Evolutionary conservation across 92 coral and sea anemone species (phyloP), one percentile per base, ranked within the genome.

Genomic region (Siderastrea radians): DNA sequence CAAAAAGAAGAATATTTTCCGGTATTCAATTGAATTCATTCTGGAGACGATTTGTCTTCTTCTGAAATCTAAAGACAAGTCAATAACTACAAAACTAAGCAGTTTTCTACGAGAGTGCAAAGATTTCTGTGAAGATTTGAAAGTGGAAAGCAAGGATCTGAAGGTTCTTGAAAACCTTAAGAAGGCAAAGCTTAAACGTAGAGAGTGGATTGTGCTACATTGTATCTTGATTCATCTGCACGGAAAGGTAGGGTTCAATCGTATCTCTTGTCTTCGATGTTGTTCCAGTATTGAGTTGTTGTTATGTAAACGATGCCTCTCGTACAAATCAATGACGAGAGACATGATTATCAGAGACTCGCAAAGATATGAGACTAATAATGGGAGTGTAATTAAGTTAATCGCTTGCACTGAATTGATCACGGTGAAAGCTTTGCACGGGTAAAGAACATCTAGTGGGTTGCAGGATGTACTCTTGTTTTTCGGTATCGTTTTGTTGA

Each of bases 1-100:
- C 55, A 68, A 54, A 70, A 68, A 52, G 44, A 81, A 55, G 16
- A 77, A 52, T 71, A 47, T 38, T 43, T 53, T 68, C 26, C 72
- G 77, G 6, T 69, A 81, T 69, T 81, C 86, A 26, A 45, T 81
- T 2, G 77, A 81, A 6, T 81, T 81, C 14, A 68, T 69, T 8
- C 75, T 49, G 52, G 52, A 38, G 50, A 54, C 65, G 2, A 50
- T 81, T 47, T 52, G 16, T 38, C 50, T 57, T 16, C 75, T 81
- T 48, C 15, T 64, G 48, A 61, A 45, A 14, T 8, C 77, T 3
- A 15, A 14, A 0, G 14, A 52, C 3, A 52, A 69, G 64, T n/a
- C 5, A 6, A 6, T 3, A 47, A n/a, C 58, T 5, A 10, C 64
- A 43, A 54, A 8, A 15, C n/a, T 26, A 6, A 7, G 15, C 19